phyloP scores from a whole-genome alignment of 2,888 invertebrate genomes.

The Apantesis nais region DNA sequence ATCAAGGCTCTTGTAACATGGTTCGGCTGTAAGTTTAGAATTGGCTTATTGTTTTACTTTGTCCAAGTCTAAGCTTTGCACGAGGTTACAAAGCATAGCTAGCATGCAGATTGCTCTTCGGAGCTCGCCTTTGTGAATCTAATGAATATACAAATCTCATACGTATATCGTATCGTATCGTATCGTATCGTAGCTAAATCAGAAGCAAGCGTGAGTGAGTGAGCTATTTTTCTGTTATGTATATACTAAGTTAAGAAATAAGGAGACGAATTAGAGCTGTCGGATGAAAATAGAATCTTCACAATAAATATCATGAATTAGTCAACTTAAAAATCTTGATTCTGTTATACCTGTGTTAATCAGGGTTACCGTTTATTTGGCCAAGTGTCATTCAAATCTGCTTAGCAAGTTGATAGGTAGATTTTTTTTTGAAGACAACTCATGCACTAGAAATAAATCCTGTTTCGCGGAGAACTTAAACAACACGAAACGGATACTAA shows the following conservation, averaged over 20 bases:
- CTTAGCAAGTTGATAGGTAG: no score
- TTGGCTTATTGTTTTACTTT: background rate
- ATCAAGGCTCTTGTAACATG: background rate
- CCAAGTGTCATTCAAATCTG: background rate
- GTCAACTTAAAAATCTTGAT: background rate
- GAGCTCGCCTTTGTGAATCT: slow-evolving; percentile 11
- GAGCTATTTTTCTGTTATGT: background rate
- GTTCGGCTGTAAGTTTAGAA: background rate
- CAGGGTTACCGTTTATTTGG: background rate
- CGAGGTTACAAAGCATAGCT: slow-evolving; percentile 5
- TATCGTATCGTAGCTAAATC: background rate
- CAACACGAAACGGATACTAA: no score
- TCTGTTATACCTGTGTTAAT: background rate
- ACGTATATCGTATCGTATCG: background rate
- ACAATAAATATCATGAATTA: no score
- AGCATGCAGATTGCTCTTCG: slow-evolving; percentile 15
- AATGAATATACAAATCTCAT: slow-evolving; percentile 3
- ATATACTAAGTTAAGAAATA: background rate
- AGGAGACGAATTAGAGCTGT: background rate
- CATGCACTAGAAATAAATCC: no score
- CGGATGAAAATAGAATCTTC: background rate
- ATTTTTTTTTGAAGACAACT: no score
- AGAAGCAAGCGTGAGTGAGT: background rate
- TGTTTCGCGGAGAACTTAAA: no score
- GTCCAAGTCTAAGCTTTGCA: slow-evolving; percentile 1